Conservation (phyloP, 2,113 vertebrate genomes). For the Notarius quadriscutis region DNA sequence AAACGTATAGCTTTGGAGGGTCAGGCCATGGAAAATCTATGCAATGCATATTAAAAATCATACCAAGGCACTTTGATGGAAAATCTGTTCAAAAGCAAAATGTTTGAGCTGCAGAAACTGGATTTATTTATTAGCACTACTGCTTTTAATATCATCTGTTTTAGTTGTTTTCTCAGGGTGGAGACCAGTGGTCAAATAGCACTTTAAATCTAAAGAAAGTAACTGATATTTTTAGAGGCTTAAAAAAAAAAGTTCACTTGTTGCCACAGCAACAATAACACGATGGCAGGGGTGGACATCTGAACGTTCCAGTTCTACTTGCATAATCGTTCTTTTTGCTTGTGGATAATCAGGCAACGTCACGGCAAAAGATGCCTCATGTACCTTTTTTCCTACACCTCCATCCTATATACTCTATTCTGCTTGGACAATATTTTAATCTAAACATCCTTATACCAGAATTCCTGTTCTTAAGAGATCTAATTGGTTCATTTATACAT, state of each 20-base stretch:
- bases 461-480: not conserved
- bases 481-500: not conserved
- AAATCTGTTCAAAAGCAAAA: slow-evolving; percentile 11
- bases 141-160: not conserved
- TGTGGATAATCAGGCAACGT: not conserved
- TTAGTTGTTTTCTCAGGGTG: slow-evolving; percentile 1
- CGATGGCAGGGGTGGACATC: not conserved
- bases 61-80: not conserved
- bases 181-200: not conserved
- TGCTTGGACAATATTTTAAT: not conserved
- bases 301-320: not conserved
- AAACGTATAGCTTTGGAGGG: not conserved
- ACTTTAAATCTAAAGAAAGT: slow-evolving; percentile 8
- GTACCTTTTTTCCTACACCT: not conserved
- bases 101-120: not conserved
- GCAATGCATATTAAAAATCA: not conserved
- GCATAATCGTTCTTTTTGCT: not conserved
- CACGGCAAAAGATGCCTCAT: not conserved
- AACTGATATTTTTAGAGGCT: not conserved
- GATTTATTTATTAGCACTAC: not conserved
- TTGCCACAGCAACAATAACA: not conserved
- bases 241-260: not conserved
- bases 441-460: not conserved
- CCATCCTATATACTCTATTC: not conserved
- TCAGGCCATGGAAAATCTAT: not conserved